A percentile compares a stretch with the other conserved stretches of the same genome.
Conservation (phyloP, 2,888 invertebrate genomes). For the Diloba caeruleocephala region DNA sequence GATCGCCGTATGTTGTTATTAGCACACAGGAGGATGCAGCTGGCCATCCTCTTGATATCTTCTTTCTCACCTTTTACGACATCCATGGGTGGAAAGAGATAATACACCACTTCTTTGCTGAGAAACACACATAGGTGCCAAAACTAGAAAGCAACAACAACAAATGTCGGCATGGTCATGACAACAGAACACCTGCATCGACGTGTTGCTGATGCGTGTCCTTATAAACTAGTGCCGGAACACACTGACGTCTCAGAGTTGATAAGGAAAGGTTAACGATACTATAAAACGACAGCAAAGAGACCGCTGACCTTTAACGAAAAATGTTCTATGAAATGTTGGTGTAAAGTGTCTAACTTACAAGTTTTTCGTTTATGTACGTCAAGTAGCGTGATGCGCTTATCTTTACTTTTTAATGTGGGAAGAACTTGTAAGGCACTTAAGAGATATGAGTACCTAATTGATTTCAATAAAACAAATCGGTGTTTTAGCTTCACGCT, state of each 20-base stretch:
- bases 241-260: conserved; percentile 49
- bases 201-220: conserved; percentile 34
- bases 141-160: not conserved
- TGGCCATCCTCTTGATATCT: too few relatives aligned
- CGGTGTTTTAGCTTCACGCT: too few relatives aligned
- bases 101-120: not conserved
- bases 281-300: conserved; percentile 51
- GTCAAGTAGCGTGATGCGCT: conserved; percentile 26
- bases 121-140: conserved; percentile 3
- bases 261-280: conserved; percentile 54
- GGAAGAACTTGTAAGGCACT: conserved; percentile 12
- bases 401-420: conserved; percentile 23
- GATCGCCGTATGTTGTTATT: too few relatives aligned
- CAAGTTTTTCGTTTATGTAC: conserved; percentile 1
- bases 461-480: too few relatives aligned
- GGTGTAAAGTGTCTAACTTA: conserved; percentile 9
- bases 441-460: too few relatives aligned
- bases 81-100: too few relatives aligned
- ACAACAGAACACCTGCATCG: conserved; percentile 41
- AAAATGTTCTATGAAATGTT: conserved; percentile 31
- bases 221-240: conserved; percentile 36
- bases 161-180: conserved; percentile 8
- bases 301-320: conserved; percentile 48
- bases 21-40: too few relatives aligned
- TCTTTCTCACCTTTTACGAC: too few relatives aligned